Conservation (phyloP, 2,888 invertebrate genomes). For the Plagodis pulveraria region DNA sequence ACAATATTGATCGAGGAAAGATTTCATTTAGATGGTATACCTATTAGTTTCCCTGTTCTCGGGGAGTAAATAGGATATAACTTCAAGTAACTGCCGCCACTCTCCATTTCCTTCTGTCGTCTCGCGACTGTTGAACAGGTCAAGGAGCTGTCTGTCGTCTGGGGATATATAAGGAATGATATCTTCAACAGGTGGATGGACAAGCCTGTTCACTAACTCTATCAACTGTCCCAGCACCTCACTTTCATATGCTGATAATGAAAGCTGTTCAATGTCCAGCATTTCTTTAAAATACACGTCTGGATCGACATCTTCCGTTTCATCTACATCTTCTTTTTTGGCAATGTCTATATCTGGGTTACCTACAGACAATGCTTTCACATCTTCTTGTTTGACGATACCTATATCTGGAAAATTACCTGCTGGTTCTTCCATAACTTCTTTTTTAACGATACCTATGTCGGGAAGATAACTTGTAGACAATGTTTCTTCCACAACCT, state of each 20-base stretch:
- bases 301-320: background rate
- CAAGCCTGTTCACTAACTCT: constrained; percentile 8
- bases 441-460: too few relatives aligned
- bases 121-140: constrained; percentile 8
- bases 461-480: too few relatives aligned
- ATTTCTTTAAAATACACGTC: constrained; percentile 14
- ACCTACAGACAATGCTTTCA: background rate
- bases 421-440: constrained; percentile 6
- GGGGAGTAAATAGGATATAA: constrained; percentile 7
- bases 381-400: background rate
- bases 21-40: too few relatives aligned
- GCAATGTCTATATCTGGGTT: background rate
- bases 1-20: too few relatives aligned
- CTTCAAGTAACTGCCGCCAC: constrained; percentile 6
- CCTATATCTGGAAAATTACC: background rate
- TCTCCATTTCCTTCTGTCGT: constrained; percentile 2
- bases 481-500: background rate
- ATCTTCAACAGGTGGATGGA: constrained; percentile 1
- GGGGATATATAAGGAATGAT: constrained; percentile 2
- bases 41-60: too few relatives aligned
- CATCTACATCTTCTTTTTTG: background rate
- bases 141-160: constrained; percentile 6
- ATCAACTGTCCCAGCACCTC: constrained; percentile 15
- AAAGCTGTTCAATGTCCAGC: constrained; percentile 10
- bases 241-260: constrained; percentile 5